Evolutionary conservation across 2,113 vertebrate genomes (phyloP).

Genomic region (Gopherus evgoodei): DNA sequence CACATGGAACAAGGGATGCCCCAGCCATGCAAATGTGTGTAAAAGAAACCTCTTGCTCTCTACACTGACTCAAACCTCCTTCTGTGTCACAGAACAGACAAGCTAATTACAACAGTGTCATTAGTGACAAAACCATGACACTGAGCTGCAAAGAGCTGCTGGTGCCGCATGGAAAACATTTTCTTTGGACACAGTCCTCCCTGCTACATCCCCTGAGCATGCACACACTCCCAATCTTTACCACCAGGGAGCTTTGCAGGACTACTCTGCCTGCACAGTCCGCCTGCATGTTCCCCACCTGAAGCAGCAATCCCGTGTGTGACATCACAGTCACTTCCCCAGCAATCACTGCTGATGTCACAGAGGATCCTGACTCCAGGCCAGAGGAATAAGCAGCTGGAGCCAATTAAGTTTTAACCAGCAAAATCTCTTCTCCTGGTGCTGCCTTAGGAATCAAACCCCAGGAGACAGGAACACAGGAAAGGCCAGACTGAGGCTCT

Average conservation of each 20-base stretch:
- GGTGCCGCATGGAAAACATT: not conserved
- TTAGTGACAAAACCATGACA: constrained; percentile 36
- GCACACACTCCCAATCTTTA: not conserved
- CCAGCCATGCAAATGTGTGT: rapidly evolving
- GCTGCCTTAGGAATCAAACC: not conserved
- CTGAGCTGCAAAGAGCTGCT: not conserved
- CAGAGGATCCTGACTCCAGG: not conserved
- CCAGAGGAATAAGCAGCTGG: not conserved
- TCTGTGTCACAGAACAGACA: constrained; percentile 2
- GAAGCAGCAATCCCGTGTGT: not conserved
- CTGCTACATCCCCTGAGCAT: rapidly evolving
- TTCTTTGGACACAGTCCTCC: not conserved
- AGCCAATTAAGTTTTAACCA: constrained; percentile 14
- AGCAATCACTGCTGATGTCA: not conserved
- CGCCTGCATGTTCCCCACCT: not conserved
- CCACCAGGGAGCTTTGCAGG: not conserved
- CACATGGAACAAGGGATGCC: rapidly evolving
- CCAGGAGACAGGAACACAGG: not conserved
- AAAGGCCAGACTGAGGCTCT: not conserved
- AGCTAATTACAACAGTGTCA: constrained; percentile 2
- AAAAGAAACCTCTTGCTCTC: not conserved
- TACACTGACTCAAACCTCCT: not conserved
- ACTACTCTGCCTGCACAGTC: not conserved
- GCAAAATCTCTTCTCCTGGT: constrained; percentile 18
- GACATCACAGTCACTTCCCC: not conserved